phyloP scores from a whole-genome alignment of 2,797 vertebrate species.

The Neosilurus hyrtlii region DNA sequence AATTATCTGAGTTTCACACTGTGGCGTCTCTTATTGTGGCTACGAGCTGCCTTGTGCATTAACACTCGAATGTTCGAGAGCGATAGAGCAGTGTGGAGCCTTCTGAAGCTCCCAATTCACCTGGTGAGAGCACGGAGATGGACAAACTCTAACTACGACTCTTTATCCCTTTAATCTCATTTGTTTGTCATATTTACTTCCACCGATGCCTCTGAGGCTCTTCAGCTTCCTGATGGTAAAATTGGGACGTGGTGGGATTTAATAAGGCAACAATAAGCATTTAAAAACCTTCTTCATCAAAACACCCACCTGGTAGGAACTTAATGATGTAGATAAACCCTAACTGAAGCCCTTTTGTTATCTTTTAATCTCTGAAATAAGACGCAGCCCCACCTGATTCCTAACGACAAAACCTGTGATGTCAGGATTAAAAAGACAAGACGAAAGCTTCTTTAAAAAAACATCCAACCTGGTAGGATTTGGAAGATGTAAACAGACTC shows the following conservation, averaged over 20 bases:
- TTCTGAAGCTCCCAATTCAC: slow-evolving; percentile 6
- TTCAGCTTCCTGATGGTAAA: not conserved
- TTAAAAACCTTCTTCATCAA: not conserved
- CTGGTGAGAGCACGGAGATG: not conserved
- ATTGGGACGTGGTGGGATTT: not conserved
- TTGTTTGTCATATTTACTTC: not conserved
- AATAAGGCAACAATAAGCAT: slow-evolving; percentile 6
- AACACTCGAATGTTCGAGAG: slow-evolving; percentile 1
- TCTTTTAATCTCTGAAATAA: not conserved
- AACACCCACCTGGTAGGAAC: not conserved
- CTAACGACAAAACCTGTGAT: not conserved
- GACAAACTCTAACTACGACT: not conserved
- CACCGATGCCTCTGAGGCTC: not conserved
- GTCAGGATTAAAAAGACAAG: not conserved
- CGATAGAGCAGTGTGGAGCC: not conserved
- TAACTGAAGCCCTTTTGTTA: not conserved
- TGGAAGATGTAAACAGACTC: too few species aligned
- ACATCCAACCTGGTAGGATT: not conserved
- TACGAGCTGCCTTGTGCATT: not conserved
- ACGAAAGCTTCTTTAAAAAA: not conserved
- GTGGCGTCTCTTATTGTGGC: not conserved
- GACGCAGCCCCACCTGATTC: not conserved
- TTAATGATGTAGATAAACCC: not conserved
- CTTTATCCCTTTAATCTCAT: not conserved
- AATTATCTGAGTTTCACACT: slow-evolving; percentile 6